These are phyloP conservation scores for Ceratina australensis DNA, from an alignment of 1,140 invertebrate genomes.

Conservation along the genomic window DNA sequence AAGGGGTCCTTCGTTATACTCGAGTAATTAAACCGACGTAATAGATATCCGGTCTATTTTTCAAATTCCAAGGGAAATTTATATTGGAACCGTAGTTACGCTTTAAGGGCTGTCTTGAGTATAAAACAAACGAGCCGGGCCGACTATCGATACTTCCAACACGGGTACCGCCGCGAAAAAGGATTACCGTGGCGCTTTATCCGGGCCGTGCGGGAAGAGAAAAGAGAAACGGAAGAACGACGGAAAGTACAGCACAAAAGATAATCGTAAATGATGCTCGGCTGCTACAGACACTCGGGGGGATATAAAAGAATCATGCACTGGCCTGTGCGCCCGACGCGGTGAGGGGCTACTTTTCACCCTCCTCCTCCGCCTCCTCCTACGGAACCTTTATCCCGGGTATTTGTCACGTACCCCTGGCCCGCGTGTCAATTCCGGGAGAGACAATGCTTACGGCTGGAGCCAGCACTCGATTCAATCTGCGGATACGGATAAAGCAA, in stretches of 20 bases:
- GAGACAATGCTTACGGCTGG: not conserved
- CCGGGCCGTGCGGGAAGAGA: not conserved
- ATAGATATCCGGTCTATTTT: too few relatives aligned
- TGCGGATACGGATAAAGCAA: not conserved
- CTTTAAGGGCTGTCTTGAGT: not conserved
- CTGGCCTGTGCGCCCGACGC: conserved; percentile 31
- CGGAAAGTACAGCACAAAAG: conserved; percentile 27
- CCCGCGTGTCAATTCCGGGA: not conserved
- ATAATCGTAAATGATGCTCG: conserved; percentile 59
- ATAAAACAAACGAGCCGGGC: conserved; percentile 34
- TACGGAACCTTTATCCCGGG: conserved; percentile 38
- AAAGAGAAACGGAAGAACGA: not conserved
- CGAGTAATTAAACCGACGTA: too few relatives aligned
- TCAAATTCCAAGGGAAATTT: too few relatives aligned
- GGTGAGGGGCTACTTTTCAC: conserved; percentile 50
- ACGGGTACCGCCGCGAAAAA: conserved; percentile 11
- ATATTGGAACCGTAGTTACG: too few relatives aligned
- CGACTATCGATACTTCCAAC: conserved; percentile 40
- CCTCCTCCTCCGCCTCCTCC: conserved; percentile 16
- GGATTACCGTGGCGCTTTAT: conserved; percentile 26
- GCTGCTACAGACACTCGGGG: conserved; percentile 30
- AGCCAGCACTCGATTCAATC: conserved; percentile 7
- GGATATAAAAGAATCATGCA: conserved; percentile 14
- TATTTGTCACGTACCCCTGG: conserved; percentile 31
- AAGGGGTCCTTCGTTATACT: too few relatives aligned